Conservation (phyloP, 2,888 invertebrate genomes). For the Julus scandinavius region DNA sequence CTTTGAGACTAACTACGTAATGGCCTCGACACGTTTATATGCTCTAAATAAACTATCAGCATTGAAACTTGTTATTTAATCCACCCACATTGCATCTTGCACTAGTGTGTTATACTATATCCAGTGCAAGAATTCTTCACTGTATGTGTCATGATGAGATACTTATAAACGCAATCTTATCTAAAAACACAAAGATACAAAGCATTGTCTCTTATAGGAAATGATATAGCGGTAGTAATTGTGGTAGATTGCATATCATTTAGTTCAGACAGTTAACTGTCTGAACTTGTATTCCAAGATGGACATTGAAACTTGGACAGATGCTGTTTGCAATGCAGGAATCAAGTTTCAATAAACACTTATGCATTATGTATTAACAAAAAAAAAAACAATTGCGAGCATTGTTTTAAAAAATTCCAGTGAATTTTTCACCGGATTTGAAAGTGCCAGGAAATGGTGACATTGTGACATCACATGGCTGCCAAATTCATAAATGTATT, state of each 20-base stretch:
- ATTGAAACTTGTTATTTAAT: not conserved
- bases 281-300: not conserved
- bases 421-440: slow-evolving; percentile 29
- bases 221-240: too few species aligned
- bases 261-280: not conserved
- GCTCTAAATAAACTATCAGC: not conserved
- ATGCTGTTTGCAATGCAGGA: not conserved
- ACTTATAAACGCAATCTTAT: not conserved
- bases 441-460: slow-evolving; percentile 15
- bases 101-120: not conserved
- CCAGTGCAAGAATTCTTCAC: not conserved
- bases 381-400: not conserved
- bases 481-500: not conserved
- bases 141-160: not conserved
- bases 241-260: too few species aligned
- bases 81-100: not conserved
- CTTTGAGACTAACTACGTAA: not conserved
- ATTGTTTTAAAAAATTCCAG: not conserved
- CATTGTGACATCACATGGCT: not conserved
- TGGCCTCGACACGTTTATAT: not conserved
- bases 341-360: not conserved
- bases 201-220: not conserved
- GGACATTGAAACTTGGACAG: not conserved
- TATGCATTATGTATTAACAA: not conserved
- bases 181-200: not conserved